Percentiles rank a stretch among this genome's conserved stretches.
phyloP scores from a whole-genome alignment of 2,888 invertebrate genomes.

The Sericinus montela region DNA sequence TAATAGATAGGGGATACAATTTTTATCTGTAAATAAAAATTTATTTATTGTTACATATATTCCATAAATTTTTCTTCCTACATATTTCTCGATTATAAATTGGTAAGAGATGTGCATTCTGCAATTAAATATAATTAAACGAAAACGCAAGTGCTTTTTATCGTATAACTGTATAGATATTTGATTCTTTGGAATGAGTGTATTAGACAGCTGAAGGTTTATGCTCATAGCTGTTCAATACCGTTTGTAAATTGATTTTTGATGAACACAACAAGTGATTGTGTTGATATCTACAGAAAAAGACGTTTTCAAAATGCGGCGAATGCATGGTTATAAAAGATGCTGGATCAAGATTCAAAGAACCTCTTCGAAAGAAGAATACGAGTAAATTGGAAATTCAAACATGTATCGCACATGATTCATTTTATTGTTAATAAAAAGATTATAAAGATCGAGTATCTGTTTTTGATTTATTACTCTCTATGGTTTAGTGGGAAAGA shows the following conservation, averaged over 20 bases:
- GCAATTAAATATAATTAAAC: constrained; percentile 57
- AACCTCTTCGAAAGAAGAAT: constrained; percentile 54
- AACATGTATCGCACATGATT: constrained; percentile 75
- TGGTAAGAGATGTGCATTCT: constrained; percentile 68
- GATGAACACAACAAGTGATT: constrained; percentile 43
- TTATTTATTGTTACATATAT: constrained; percentile 76
- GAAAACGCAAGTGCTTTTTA: constrained; percentile 69
- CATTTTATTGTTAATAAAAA: constrained; percentile 79
- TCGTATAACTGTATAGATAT: constrained; percentile 51
- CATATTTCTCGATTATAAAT: constrained; percentile 75
- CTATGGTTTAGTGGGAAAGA: too few species aligned
- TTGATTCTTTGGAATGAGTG: constrained; percentile 31
- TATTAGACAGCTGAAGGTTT: constrained; percentile 18
- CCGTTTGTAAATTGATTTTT: constrained; percentile 36
- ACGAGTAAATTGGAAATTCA: constrained; percentile 65
- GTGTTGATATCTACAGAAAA: constrained; percentile 30
- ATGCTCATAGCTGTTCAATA: constrained; percentile 28
- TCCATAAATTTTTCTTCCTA: constrained; percentile 72
- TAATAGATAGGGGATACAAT: constrained; percentile 74
- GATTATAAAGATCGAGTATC: constrained; percentile 60
- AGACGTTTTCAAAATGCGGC: constrained; percentile 26
- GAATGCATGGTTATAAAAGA: constrained; percentile 30
- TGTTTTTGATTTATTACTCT: constrained; percentile 29
- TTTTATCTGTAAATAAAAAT: constrained; percentile 76
- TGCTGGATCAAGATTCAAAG: constrained; percentile 40